Base-by-base conservation (phyloP, 1,140 invertebrate genomes). In the Proctacanthus coquilletti region DNA sequence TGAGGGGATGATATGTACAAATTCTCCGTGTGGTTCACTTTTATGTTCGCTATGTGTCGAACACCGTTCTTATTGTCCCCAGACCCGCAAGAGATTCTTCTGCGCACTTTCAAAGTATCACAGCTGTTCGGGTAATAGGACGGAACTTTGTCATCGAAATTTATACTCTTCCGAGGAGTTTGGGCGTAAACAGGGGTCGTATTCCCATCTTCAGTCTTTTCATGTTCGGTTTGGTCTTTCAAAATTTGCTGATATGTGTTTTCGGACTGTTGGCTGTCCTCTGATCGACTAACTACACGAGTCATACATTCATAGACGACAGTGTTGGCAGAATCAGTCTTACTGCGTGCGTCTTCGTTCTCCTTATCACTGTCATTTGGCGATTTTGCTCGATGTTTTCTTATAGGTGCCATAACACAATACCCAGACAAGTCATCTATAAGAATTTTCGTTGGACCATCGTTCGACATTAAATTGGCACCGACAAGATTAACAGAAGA, bases 111-210 rank as follows among this genome's bases (percentile, higher is more conserved):
- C 0, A 51, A 17, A 0, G 52, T 52, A 27, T 58, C 55, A 38
- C 55, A 58, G 27, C 50, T 58, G 25, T 60, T 60, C 5, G 56
- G 56, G 42, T 59, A 60, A 33, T 60, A 60, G 0, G 56, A 60
- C 2, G 56, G 56, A 35, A 56, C 46, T 35, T 60, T 60, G 2
- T 60, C 56, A 33, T 60, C 56, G 10, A 60, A 44, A 35, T 51
- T 58, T 11, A 55, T 51, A 8, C 48, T 51, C 36, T 54, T 58
- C 2, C 55, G 44, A 2, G 55, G 55, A 2, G 55, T 58, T 36
- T 58, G 52, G 41, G 57, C 55, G 34, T 48, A 56, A 39, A n/a
- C n/a, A n/a, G n/a, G n/a, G n/a, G n/a, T 27, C 23, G 13, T 27
- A n/a, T n/a, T n/a, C n/a, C n/a, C 23, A 13, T 27, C 13, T 27